phyloP scores from a whole-genome alignment of 2,113 vertebrate species.

The Casuarius casuarius region DNA sequence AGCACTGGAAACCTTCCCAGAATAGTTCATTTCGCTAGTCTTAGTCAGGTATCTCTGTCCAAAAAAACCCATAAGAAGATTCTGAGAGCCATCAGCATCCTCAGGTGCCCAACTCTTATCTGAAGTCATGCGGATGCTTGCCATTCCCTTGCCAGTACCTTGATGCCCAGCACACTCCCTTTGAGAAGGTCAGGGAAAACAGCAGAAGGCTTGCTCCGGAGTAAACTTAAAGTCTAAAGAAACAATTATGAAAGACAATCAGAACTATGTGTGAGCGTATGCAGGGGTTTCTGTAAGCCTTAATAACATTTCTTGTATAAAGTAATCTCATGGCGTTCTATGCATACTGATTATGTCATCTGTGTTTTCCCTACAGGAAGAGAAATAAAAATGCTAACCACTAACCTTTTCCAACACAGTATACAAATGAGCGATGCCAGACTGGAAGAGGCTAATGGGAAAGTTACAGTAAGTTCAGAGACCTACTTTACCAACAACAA shows the following conservation, averaged over 20 bases:
- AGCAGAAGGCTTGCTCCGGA: background rate
- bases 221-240: background rate
- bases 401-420: background rate
- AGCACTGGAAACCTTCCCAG: background rate
- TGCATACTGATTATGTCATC: background rate
- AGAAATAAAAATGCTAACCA: background rate
- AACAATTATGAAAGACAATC: background rate
- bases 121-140: background rate
- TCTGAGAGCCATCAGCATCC: background rate
- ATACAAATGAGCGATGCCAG: background rate
- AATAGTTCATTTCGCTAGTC: background rate
- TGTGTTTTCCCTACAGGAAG: background rate
- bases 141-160: background rate
- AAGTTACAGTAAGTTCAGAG: background rate
- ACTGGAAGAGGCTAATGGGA: background rate
- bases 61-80: background rate
- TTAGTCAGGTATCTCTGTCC: background rate
- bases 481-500: background rate
- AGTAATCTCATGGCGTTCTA: background rate
- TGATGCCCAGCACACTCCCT: background rate
- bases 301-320: background rate
- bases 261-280: background rate
- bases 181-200: background rate
- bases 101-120: background rate
- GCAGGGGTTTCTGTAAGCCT: background rate